Base-by-base conservation (phyloP, 2,113 vertebrate species). In the Oncorhynchus clarkii region DNA sequence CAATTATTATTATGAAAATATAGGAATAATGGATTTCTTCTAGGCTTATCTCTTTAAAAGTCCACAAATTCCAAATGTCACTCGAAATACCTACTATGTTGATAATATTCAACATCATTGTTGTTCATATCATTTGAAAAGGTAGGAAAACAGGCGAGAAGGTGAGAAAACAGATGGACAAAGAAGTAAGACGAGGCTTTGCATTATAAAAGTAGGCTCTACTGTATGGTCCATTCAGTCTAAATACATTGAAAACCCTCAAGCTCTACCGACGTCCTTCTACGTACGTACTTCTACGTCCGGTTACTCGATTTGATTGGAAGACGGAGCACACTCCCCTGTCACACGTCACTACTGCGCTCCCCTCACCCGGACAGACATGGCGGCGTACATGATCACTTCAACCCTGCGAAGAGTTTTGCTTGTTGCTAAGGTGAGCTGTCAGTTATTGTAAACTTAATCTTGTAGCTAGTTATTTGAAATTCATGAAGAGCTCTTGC, bases 351-450 rank as follows among this genome's bases (percentile, higher is more conserved):
- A 29, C 9, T 29, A 20, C n/a, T 6, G 16, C 67, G 67, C 26
- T 16, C 67, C 16, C 71, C 22, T 64, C n/a, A 26, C 69, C 18
- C n/a, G 1, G 68, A 70, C 84, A 89, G 74, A 85, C 80, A 95
- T 95, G 93, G 93, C 92, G 89, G 82, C 90, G 73, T 87, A 84
- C 88, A 81, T 87, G 64, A 24, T 81, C 6, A 39, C 84, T 70
- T 73, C 80, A 77, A 73, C 85, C 20, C 67, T 90, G 67, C 84
- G 73, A 31, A 90, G 88, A 62, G 85, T 93, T 49, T 48, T 92
- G 62, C 76, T 82, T 24, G 62, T 80, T 2, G 76, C 79, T n/a
- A 93, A 94, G 94, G 94, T 95, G 89, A 94, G 93, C 39, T 18
- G 59, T 57, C 16, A 9, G 5, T 54, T 54, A 54, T 54, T 16